Evolutionary conservation across 1,140 invertebrate genomes (phyloP), one percentile per base, ranked within the genome.

Genomic region (Coboldia fuscipes): DNA sequence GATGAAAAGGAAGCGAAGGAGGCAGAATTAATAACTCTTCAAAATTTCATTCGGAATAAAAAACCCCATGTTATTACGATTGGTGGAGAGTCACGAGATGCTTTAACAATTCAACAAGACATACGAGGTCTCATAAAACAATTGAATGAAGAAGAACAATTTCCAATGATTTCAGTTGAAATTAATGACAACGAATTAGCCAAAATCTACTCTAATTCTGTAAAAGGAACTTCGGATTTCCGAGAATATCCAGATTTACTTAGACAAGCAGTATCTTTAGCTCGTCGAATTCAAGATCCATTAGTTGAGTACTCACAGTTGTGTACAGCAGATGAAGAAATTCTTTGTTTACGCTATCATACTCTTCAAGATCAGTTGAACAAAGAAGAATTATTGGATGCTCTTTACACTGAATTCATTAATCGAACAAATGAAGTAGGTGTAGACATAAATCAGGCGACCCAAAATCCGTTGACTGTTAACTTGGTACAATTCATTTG

Each of bases 401-500:
- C 76, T 9, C 61, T 97, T 1, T 76, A 86, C 39, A 48, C 86
- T 14, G 88, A 96, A 61, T 96, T 98, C 54, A 83, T 97, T 0
- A 79, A 79, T 47, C 66, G 86, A 34, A 85, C 90, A 0, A 97
- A 96, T 55, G 90, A 97, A 64, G 90, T 98, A 6, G 96, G 96
- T n/a, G 88, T 99, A 0, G 94, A 99, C 52, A 72, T 99, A 4
- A 99, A 99, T 51, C 64, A 80, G 45, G 81, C 85, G 12, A 75
- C 97, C 1, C 69, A 84, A 35, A 82, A 86, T 34, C 68, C 79
- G 0, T 79, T 96, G 41, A 84, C 84, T 2, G 66, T 76, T 1
- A 79, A 88, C 49, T 53, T 97, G n/a, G 63, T 98, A 4, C 96
- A 99, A 60, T 99, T 98, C 57, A 77, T 98, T 3, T 96, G 90